Evolutionary conservation across 2,113 vertebrate species (phyloP).

Genomic region (Chloropsis hardwickii): DNA sequence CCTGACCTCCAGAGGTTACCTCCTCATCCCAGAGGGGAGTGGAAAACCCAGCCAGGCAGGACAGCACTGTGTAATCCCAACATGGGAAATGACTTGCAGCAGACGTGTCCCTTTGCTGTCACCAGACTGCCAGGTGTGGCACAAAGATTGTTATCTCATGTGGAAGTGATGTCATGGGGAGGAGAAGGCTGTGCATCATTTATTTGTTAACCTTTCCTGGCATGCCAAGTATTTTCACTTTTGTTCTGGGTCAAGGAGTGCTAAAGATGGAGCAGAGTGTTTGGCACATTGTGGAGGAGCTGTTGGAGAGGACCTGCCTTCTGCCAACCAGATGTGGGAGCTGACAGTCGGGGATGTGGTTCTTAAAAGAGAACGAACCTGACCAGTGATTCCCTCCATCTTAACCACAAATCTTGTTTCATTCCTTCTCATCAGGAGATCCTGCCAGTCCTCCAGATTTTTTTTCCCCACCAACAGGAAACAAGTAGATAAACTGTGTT

Average conservation of each 20-base stretch:
- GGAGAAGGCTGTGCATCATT: neutral
- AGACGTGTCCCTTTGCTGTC: neutral
- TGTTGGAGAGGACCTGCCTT: conserved; percentile 25
- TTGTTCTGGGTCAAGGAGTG: conserved; percentile 33
- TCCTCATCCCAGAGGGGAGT: neutral
- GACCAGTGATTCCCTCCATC: neutral
- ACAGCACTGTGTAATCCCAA: neutral
- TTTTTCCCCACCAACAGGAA: neutral
- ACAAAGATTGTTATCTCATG: neutral
- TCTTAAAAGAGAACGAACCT: neutral
- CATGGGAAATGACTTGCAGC: neutral
- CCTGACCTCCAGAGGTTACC: neutral
- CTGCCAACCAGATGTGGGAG: conserved; percentile 47
- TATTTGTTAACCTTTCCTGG: conserved; percentile 17
- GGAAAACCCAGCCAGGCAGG: neutral
- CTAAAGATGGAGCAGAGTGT: conserved; percentile 29
- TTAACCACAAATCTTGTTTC: conserved; percentile 3
- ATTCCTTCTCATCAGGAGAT: neutral
- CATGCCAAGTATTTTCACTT: conserved; percentile 48
- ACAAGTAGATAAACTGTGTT: neutral
- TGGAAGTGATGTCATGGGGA: neutral
- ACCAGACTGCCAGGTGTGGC: neutral
- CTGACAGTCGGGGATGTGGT: rapidly evolving
- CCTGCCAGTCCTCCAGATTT: neutral
- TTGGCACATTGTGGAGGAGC: conserved; percentile 4